These are phyloP conservation scores for Diglossa brunneiventris DNA, from an alignment of 2,113 vertebrate genomes.

Conservation along the genomic window DNA sequence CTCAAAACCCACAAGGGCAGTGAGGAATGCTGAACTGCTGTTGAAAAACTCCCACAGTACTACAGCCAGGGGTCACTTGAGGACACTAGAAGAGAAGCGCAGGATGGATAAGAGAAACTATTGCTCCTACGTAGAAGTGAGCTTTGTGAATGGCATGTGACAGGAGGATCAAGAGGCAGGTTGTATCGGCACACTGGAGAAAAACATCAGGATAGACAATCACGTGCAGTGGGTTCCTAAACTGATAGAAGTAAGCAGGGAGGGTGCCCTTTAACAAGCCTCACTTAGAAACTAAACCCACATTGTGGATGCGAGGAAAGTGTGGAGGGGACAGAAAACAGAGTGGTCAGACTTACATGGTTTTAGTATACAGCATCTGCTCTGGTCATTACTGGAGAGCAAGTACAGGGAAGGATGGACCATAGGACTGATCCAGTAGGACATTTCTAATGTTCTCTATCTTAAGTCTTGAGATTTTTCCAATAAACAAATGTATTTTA, in stretches of 20 bases:
- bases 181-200: rapidly evolving
- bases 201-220: neutral
- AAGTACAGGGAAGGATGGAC: neutral
- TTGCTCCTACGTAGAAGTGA: neutral
- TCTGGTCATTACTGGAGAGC: neutral
- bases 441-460: neutral
- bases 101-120: neutral
- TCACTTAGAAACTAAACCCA: neutral
- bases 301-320: neutral
- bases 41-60: neutral
- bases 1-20: neutral
- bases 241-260: neutral
- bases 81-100: neutral
- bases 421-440: neutral
- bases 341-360: neutral
- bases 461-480: neutral
- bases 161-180: neutral
- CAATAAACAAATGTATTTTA: neutral
- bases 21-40: neutral
- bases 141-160: neutral
- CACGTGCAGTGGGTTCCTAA: neutral
- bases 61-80: neutral
- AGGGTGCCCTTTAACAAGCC: neutral
- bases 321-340: neutral
- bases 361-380: neutral